Evolutionary conservation across 1,140 invertebrate genomes (phyloP).

Genomic region (Drosophila orena): DNA sequence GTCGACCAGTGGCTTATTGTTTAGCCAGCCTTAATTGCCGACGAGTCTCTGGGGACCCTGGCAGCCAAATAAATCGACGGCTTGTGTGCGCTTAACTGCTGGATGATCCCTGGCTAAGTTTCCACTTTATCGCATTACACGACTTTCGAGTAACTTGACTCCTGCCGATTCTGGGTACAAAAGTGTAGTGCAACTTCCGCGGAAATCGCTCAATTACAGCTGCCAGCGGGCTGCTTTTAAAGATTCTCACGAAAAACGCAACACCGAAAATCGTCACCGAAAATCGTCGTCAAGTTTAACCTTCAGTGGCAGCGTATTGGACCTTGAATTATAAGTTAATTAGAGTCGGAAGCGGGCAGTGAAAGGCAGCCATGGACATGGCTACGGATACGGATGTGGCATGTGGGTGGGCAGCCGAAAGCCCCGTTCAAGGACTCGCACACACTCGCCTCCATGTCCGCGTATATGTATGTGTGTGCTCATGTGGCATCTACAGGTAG

Average conservation of each 20-base stretch:
- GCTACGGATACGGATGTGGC: slow-evolving; percentile 5
- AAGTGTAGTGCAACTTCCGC: slow-evolving; percentile 25
- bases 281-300: slow-evolving; percentile 68
- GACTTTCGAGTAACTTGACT: slow-evolving; percentile 9
- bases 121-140: slow-evolving; percentile 20
- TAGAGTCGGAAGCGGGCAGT: slow-evolving; percentile 61
- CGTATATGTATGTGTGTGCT: slow-evolving; percentile 23
- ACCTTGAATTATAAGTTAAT: slow-evolving; percentile 82
- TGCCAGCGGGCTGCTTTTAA: slow-evolving; percentile 3
- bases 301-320: slow-evolving; percentile 69
- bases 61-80: slow-evolving; percentile 19
- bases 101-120: slow-evolving; percentile 24
- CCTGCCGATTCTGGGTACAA: neutral
- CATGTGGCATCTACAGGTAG: slow-evolving; percentile 79
- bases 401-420: slow-evolving; percentile 42
- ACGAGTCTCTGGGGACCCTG: neutral
- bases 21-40: slow-evolving; percentile 35
- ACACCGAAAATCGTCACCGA: slow-evolving; percentile 11
- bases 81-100: slow-evolving; percentile 7
- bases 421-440: slow-evolving; percentile 65
- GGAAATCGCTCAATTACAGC: slow-evolving; percentile 14
- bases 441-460: neutral
- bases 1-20: slow-evolving; percentile 9
- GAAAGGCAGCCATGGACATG: slow-evolving; percentile 20
- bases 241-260: slow-evolving; percentile 1